These are phyloP conservation scores for Neopipo cinnamomea DNA, from an alignment of 2,113 vertebrate species.

Conservation along the genomic window DNA sequence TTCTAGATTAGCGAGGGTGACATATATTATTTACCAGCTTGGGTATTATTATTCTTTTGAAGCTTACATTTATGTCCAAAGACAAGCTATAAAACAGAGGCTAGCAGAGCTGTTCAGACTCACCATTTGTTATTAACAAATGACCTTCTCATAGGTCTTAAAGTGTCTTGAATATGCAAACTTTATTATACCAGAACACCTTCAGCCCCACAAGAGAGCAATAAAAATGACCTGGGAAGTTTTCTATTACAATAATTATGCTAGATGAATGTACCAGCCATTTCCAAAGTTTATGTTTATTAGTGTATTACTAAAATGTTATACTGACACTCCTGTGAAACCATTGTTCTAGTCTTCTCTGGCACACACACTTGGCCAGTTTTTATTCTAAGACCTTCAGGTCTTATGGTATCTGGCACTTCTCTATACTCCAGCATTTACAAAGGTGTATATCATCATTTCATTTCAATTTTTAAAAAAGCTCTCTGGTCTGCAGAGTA, in stretches of 20 bases:
- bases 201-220: conserved; percentile 19
- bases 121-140: neutral
- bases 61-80: conserved; percentile 4
- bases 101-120: neutral
- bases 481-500: neutral
- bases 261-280: neutral
- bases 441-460: neutral
- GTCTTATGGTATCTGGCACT: neutral
- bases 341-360: neutral
- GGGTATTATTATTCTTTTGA: conserved; percentile 13
- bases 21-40: conserved; percentile 16
- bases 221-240: conserved; percentile 21
- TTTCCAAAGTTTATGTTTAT: conserved; percentile 17
- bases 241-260: conserved; percentile 21
- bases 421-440: neutral
- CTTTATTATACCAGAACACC: conserved; percentile 31
- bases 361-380: neutral
- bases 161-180: conserved; percentile 45
- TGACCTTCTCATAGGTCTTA: conserved; percentile 29
- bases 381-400: neutral
- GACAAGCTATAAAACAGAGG: neutral
- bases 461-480: neutral
- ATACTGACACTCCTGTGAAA: neutral
- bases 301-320: neutral
- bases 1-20: conserved; percentile 33